Evolutionary conservation across 2,888 invertebrate species (phyloP).

Genomic region (Embidobia sp.): DNA sequence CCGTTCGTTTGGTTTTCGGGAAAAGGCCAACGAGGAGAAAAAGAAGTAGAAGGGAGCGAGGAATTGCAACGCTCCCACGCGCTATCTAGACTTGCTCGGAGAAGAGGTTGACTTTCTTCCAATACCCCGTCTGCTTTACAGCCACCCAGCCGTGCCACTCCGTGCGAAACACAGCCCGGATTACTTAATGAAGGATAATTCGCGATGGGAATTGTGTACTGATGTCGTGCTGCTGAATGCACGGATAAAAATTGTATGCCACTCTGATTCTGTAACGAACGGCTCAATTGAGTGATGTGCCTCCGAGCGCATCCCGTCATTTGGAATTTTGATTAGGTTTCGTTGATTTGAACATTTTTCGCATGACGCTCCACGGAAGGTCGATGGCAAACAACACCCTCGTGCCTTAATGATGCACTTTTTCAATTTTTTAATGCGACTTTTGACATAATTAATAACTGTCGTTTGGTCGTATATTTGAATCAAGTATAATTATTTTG

Average conservation of each 20-base stretch:
- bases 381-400: too few species aligned
- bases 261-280: slow-evolving; percentile 50
- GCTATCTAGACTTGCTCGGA: slow-evolving; percentile 62
- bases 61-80: slow-evolving; percentile 54
- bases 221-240: slow-evolving; percentile 37
- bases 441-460: too few species aligned
- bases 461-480: too few species aligned
- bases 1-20: slow-evolving; percentile 63
- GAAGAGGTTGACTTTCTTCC: slow-evolving; percentile 54
- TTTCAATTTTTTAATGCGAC: too few species aligned
- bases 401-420: too few species aligned
- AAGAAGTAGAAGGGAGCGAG: slow-evolving; percentile 2
- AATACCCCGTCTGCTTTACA: slow-evolving; percentile 35
- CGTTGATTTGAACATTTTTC: slow-evolving; percentile 15
- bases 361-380: too few species aligned
- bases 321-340: slow-evolving; percentile 33
- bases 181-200: slow-evolving; percentile 63
- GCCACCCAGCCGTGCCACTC: slow-evolving; percentile 32
- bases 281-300: slow-evolving; percentile 18
- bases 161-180: slow-evolving; percentile 53
- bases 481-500: too few species aligned
- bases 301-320: slow-evolving; percentile 10
- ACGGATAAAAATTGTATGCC: slow-evolving; percentile 53
- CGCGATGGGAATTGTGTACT: slow-evolving; percentile 47
- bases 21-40: slow-evolving; percentile 37